Evolutionary conservation across 2,113 vertebrate species (phyloP), one percentile per base, ranked within the genome.

Genomic region (Desmodus rotundus): DNA sequence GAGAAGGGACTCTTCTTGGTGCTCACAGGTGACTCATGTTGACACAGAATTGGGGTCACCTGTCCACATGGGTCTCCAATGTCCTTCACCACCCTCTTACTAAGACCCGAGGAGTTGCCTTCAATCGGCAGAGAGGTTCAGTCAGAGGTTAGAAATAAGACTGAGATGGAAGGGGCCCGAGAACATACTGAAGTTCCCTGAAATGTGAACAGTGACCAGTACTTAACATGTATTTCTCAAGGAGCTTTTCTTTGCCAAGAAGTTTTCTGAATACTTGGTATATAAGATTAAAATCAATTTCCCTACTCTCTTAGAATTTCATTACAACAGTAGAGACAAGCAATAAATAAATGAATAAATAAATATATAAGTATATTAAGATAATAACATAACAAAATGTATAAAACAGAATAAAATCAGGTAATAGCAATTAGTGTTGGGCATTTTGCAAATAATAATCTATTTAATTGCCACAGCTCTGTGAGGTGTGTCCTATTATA

Each of bases 1-100:
- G 61, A 45, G 22, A 73, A 88, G 3, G 2, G 19, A 36, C 1
- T 10, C 15, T 54, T 45, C 43, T 68, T 11, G 50, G 19, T 7
- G 17, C 3, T 89, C 56, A 52, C 14, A 72, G 50, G 16, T 45
- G 33, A 78, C 36, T 47, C 7, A 28, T 1, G 20, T 16, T 15
- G 33, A 87, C 17, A 52, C 33, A 65, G 22, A 88, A 45, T 20
- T n/a, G 31, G 28, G 36, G 31, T 20, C 68, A 6, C 22, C 33
- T 36, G 13, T 50, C 20, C 15, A 22, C 2, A 19, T 0, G 20
- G 3, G 10, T 9, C 31, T 9, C 15, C 0, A 7, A 1, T 3
- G 4, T 2, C 70, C 52, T 90, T 19, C 2, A 4, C 5, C 22
- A 8, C 5, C 0, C 3, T 54, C 8, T 26, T 52, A 20, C n/a